Conservation (phyloP, 1,140 invertebrate species). For the Grapholita molesta region DNA sequence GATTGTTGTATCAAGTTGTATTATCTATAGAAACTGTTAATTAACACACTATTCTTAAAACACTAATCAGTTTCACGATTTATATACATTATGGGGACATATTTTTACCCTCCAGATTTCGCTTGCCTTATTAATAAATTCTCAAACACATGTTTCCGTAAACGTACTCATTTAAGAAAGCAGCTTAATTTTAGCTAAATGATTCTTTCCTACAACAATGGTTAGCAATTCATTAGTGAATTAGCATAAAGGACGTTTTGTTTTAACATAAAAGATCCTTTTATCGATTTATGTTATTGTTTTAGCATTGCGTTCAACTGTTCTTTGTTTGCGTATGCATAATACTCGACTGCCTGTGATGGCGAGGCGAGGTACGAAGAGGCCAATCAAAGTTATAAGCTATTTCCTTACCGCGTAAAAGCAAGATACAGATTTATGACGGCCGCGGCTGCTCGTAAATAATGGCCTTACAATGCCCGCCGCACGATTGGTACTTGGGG, state of each 20-base stretch:
- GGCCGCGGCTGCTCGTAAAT: constrained; percentile 33
- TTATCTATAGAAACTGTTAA: no score
- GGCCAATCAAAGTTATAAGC: constrained; percentile 50
- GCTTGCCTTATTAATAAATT: no score
- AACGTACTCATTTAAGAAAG: neutral
- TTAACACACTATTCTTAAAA: no score
- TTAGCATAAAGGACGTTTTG: constrained; percentile 17
- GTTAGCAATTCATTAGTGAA: constrained; percentile 11
- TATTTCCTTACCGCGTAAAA: constrained; percentile 42
- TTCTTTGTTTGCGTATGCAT: constrained; percentile 1
- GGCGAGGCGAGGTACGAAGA: constrained; percentile 38
- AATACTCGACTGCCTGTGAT: neutral
- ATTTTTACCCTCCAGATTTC: no score
- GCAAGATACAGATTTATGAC: constrained; percentile 44
- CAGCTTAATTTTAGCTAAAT: neutral
- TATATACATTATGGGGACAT: no score
- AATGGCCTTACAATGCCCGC: constrained; percentile 25
- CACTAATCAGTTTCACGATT: no score
- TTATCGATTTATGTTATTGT: constrained; percentile 1
- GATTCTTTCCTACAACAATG: constrained; percentile 8
- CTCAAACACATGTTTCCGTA: no score
- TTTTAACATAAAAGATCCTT: constrained; percentile 16
- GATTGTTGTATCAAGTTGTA: no score
- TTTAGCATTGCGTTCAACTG: neutral
- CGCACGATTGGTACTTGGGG: constrained; percentile 7